Evolutionary conservation across 2,113 vertebrate genomes (phyloP).

Genomic region (Myocastor coypus): DNA sequence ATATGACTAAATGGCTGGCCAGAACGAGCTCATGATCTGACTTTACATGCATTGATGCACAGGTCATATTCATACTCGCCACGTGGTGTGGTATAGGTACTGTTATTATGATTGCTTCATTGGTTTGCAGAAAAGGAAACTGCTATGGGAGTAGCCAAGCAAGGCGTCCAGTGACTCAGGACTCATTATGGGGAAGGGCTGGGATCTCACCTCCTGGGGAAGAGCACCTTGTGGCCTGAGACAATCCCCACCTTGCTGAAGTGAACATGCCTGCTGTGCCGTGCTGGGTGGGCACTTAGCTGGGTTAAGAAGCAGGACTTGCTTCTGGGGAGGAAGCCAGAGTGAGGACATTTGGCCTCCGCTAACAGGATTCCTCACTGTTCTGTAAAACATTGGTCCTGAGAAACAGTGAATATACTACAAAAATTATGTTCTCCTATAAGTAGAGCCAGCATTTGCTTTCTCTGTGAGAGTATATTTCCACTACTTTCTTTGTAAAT

Average conservation of each 20-base stretch:
- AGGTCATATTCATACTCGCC: neutral
- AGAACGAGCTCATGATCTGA: neutral
- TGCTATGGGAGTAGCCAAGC: neutral
- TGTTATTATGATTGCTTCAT: neutral
- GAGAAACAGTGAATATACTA: neutral
- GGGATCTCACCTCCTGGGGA: neutral
- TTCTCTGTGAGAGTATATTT: conserved; percentile 27
- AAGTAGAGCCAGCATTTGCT: neutral
- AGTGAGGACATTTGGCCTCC: neutral
- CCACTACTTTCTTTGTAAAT: neutral
- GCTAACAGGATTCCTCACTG: neutral
- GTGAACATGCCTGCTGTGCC: neutral
- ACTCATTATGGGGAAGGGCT: neutral
- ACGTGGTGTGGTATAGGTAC: neutral
- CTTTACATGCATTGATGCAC: neutral
- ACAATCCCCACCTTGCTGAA: neutral
- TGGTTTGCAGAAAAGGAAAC: neutral
- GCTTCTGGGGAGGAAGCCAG: neutral
- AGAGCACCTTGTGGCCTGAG: neutral
- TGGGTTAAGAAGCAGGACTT: neutral
- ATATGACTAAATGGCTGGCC: neutral
- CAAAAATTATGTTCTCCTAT: neutral
- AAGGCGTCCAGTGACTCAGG: neutral
- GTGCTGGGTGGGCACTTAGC: neutral
- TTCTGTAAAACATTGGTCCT: neutral